Percentiles rank a stretch among this genome's conserved stretches.
phyloP scores from a whole-genome alignment of 2,888 invertebrate genomes.

The Gastracanthus pulcherrimus region DNA sequence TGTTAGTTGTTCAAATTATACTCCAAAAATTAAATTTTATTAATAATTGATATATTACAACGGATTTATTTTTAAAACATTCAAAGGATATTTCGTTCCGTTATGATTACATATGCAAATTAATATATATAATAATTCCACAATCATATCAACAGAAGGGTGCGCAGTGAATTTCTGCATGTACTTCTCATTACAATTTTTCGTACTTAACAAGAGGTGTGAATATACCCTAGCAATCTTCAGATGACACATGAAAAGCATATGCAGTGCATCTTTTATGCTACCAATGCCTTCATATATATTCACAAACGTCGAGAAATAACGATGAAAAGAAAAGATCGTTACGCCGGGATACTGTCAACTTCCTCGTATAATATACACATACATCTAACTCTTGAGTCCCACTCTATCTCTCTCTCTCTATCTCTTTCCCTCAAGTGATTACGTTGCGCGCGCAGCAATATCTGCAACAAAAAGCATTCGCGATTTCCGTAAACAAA shows the following conservation, averaged over 20 bases:
- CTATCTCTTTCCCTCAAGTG: not conserved
- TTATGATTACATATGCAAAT: too few relatives aligned
- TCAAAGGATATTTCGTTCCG: too few relatives aligned
- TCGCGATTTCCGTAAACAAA: not conserved
- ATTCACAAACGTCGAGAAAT: not conserved
- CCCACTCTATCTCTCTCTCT: not conserved
- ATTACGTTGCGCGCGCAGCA: not conserved
- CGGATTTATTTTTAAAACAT: too few relatives aligned
- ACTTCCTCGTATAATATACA: constrained; percentile 14
- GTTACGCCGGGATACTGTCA: constrained; percentile 16
- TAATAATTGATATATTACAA: too few relatives aligned
- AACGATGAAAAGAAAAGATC: constrained; percentile 35
- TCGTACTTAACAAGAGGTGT: not conserved
- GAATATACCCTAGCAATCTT: not conserved
- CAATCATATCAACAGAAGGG: too few relatives aligned
- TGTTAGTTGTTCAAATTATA: too few relatives aligned
- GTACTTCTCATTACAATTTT: not conserved
- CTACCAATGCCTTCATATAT: not conserved
- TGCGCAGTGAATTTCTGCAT: too few relatives aligned
- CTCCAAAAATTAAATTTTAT: too few relatives aligned
- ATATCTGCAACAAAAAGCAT: not conserved
- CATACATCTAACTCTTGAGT: not conserved
- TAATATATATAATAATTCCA: too few relatives aligned
- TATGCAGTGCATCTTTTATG: not conserved
- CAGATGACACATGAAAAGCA: not conserved